Percentiles rank a stretch among this genome's conserved stretches.
These are phyloP conservation scores for Morpho deidamia DNA, from an alignment of 2,888 invertebrate species.

Conservation along the genomic window DNA sequence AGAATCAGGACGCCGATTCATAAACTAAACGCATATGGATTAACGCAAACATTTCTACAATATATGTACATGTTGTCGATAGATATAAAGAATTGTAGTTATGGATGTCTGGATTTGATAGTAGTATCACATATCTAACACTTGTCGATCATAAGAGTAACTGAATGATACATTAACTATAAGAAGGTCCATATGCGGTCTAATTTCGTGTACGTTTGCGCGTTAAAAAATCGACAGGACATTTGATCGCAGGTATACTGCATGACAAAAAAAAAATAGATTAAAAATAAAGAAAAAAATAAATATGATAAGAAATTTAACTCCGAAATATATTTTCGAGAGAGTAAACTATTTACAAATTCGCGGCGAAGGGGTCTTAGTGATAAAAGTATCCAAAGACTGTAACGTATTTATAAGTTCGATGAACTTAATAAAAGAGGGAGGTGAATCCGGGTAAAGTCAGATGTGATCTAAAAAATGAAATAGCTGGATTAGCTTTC, in stretches of 20 bases:
- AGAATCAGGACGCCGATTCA: constrained; percentile 14
- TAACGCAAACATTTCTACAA: background rate
- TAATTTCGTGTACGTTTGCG: constrained; percentile 10
- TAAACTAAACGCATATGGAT: constrained; percentile 24
- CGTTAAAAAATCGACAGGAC: constrained; percentile 19
- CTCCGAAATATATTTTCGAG: constrained; percentile 77
- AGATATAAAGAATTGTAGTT: background rate
- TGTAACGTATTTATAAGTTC: constrained; percentile 73
- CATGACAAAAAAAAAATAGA: constrained; percentile 33
- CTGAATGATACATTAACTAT: background rate
- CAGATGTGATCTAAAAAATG: constrained; percentile 57
- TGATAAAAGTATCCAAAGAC: constrained; percentile 76
- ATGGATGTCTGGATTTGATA: background rate
- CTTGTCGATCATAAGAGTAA: background rate
- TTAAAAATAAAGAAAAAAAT: constrained; percentile 47
- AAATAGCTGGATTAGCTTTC: constrained; percentile 45
- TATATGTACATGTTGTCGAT: background rate
- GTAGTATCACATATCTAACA: background rate
- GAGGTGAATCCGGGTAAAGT: constrained; percentile 58
- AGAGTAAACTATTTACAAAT: constrained; percentile 69
- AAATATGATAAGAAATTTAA: constrained; percentile 41
- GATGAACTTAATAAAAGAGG: constrained; percentile 60
- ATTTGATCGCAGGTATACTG: constrained; percentile 15
- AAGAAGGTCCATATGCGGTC: constrained; percentile 18
- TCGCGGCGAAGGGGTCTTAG: constrained; percentile 70